Percentiles rank a stretch among this genome's conserved stretches.
Conservation (phyloP, 2,797 vertebrate genomes). For the Luscinia luscinia region DNA sequence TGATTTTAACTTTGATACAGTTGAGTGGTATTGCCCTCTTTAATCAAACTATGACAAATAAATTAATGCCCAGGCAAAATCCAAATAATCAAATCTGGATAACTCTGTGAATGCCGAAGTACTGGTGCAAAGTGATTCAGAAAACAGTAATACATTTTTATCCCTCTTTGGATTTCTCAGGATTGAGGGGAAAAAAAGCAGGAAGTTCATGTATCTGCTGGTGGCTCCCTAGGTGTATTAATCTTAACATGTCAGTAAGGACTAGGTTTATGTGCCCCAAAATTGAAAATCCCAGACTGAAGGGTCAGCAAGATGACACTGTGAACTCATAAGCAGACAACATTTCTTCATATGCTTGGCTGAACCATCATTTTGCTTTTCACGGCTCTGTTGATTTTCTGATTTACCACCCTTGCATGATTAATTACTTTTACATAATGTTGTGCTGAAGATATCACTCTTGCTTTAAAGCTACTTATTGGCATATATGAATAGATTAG, state of each 20-base stretch:
- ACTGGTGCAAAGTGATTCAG: background rate
- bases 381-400: slow-evolving; percentile 14
- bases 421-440: slow-evolving; percentile 47
- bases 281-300: background rate
- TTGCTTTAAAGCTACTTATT: slow-evolving; percentile 40
- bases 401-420: slow-evolving; percentile 43
- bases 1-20: background rate
- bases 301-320: background rate
- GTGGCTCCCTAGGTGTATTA: background rate
- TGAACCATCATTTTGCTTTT: slow-evolving; percentile 1
- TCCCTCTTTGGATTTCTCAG: background rate
- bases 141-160: background rate
- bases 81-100: background rate
- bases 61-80: background rate
- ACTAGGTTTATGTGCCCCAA: background rate
- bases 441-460: slow-evolving; percentile 51
- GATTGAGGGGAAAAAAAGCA: background rate
- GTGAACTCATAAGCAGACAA: background rate
- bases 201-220: background rate
- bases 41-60: background rate
- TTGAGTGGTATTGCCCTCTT: background rate
- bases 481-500: slow-evolving; percentile 44
- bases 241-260: background rate
- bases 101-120: background rate
- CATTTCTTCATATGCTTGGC: background rate